Conservation (phyloP, 2,797 vertebrate genomes). For the Danio tinwini region DNA sequence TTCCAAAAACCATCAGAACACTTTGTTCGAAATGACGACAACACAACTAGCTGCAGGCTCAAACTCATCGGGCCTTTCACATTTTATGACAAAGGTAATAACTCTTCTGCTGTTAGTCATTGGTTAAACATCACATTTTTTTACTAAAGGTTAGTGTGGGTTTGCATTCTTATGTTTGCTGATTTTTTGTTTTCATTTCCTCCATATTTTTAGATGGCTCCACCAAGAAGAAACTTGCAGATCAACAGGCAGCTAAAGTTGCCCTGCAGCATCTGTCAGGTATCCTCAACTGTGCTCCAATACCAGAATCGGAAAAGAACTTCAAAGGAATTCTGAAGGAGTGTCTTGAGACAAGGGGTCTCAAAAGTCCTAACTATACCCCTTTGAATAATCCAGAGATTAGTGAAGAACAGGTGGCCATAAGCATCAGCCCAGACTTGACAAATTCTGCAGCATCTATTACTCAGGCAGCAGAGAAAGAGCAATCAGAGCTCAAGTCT, state of each 20-base stretch:
- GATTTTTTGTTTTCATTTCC: not conserved
- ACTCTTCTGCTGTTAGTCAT: not conserved
- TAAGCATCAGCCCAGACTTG: not conserved
- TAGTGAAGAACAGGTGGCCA: not conserved
- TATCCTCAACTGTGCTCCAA: conserved; percentile 44
- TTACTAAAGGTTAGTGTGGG: not conserved
- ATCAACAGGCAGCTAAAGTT: conserved; percentile 64
- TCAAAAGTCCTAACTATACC: conserved; percentile 43
- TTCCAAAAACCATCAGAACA: conserved; percentile 44
- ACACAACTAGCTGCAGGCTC: conserved; percentile 56
- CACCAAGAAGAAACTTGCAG: conserved; percentile 58
- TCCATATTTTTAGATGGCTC: conserved; percentile 50
- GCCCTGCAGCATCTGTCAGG: conserved; percentile 56
- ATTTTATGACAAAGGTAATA: conserved; percentile 59
- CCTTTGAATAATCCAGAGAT: not conserved
- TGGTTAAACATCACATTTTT: not conserved
- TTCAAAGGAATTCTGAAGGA: conserved; percentile 61
- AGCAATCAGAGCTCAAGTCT: not conserved
- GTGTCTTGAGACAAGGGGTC: conserved; percentile 43
- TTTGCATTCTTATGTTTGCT: not conserved
- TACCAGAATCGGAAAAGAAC: conserved; percentile 44
- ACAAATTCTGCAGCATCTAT: not conserved
- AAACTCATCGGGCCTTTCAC: conserved; percentile 50
- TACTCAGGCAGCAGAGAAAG: not conserved
- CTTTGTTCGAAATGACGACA: conserved; percentile 6